A percentile compares a stretch with the other conserved stretches of the same genome.
Conservation (phyloP, 1,140 invertebrate genomes). For the Aethina tumida region DNA sequence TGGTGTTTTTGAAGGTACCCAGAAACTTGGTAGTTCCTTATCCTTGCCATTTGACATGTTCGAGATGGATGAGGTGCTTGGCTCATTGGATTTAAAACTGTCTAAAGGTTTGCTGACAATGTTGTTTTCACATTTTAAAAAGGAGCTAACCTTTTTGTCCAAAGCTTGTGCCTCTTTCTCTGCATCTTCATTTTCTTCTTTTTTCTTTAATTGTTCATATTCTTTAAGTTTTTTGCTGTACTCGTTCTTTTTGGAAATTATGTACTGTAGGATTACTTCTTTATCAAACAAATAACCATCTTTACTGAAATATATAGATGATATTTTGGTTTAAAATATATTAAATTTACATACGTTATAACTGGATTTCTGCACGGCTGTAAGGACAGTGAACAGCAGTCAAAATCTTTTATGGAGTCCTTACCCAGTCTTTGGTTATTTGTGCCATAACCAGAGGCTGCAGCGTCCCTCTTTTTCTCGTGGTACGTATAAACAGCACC, state of each 20-base stretch:
- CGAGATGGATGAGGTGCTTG: constrained; percentile 49
- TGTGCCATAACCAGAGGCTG: constrained; percentile 83
- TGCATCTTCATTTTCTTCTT: constrained; percentile 52
- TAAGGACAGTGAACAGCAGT: constrained; percentile 93
- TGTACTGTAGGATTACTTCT: constrained; percentile 93
- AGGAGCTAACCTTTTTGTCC: constrained; percentile 59
- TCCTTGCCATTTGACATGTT: constrained; percentile 59
- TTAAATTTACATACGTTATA: constrained; percentile 67
- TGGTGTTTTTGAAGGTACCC: constrained; percentile 93
- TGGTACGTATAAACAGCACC: constrained; percentile 98
- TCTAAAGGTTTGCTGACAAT: constrained; percentile 46
- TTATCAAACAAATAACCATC: constrained; percentile 96
- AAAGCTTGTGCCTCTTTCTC: constrained; percentile 60
- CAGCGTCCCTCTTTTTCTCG: constrained; percentile 94
- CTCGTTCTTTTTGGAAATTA: constrained; percentile 91
- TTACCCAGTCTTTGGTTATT: constrained; percentile 80
- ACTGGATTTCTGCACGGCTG: constrained; percentile 90
- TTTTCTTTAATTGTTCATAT: constrained; percentile 81
- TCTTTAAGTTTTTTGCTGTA: constrained; percentile 83
- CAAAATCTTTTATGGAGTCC: constrained; percentile 96
- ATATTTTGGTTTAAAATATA: no score
- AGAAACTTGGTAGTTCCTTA: constrained; percentile 88
- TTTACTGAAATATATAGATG: constrained; percentile 46
- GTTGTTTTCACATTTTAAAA: constrained; percentile 67
- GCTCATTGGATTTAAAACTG: constrained; percentile 36